Conservation (phyloP, 2,888 invertebrate species). For the Corbicula japonica region DNA sequence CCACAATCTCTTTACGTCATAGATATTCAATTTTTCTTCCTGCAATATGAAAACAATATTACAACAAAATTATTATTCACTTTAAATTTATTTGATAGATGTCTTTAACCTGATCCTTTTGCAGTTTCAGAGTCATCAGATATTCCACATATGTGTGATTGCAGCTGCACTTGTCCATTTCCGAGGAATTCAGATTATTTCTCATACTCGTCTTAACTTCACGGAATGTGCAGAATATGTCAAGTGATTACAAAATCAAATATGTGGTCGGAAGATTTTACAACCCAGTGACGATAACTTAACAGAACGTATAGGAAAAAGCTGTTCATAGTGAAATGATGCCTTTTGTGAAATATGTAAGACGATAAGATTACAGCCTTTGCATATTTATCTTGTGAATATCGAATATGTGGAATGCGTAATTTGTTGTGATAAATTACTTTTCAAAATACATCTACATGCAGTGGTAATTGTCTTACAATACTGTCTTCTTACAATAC, state of each 20-base stretch:
- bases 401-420: background rate
- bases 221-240: slow-evolving; percentile 28
- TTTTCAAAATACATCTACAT: too few relatives aligned
- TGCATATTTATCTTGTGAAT: background rate
- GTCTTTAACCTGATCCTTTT: slow-evolving; percentile 17
- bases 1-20: too few relatives aligned
- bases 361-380: background rate
- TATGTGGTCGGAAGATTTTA: background rate
- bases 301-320: background rate
- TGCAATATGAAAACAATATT: background rate
- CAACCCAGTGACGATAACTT: background rate
- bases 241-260: background rate
- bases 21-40: too few relatives aligned
- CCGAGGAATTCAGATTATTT: slow-evolving; percentile 54
- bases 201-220: slow-evolving; percentile 27
- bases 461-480: too few relatives aligned
- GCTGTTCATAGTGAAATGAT: too few relatives aligned
- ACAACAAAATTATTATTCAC: background rate
- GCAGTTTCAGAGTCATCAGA: slow-evolving; percentile 65
- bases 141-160: slow-evolving; percentile 62
- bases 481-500: too few relatives aligned
- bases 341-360: background rate
- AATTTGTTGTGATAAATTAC: too few relatives aligned
- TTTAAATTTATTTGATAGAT: background rate
- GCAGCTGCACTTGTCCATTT: slow-evolving; percentile 57